Conservation (phyloP, 2,797 vertebrate genomes). For the Alectoris magna region DNA sequence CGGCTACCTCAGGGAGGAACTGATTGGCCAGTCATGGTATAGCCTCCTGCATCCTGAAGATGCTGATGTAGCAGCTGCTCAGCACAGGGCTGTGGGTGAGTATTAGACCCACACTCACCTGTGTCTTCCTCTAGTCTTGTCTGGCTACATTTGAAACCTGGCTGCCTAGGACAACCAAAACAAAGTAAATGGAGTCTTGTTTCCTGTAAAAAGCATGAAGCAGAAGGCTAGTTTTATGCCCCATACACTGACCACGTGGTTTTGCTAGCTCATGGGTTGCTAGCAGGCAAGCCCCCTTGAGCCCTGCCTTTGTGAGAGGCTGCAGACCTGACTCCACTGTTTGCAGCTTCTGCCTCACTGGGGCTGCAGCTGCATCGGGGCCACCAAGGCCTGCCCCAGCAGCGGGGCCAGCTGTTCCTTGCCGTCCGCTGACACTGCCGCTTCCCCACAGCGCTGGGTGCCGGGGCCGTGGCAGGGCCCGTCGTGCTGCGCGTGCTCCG, state of each 20-base stretch:
- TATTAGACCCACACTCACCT: rapidly evolving
- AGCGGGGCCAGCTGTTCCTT: no score
- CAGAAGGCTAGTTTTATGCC: rapidly evolving
- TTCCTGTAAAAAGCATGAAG: rapidly evolving
- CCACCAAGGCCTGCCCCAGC: no score
- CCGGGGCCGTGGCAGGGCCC: rapidly evolving
- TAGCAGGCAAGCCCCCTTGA: not conserved
- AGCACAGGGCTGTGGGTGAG: conserved; percentile 85
- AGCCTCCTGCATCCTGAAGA: conserved; percentile 87
- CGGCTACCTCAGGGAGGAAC: conserved; percentile 81
- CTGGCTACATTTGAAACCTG: not conserved
- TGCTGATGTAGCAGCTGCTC: conserved; percentile 63
- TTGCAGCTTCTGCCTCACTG: not conserved
- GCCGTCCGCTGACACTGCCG: not conserved
- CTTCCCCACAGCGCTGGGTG: not conserved
- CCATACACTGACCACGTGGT: rapidly evolving
- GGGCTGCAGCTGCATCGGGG: no score
- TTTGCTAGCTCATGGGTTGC: not conserved
- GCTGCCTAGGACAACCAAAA: not conserved
- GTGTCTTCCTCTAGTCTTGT: rapidly evolving
- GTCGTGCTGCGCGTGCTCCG: conserved; percentile 81
- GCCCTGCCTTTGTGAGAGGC: not conserved
- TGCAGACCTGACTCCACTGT: rapidly evolving
- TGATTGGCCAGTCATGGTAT: conserved; percentile 87
- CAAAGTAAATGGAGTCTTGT: rapidly evolving